Evolutionary conservation across 2,888 invertebrate genomes (phyloP), one percentile per base, ranked within the genome.

Genomic region (Plusia festucae): DNA sequence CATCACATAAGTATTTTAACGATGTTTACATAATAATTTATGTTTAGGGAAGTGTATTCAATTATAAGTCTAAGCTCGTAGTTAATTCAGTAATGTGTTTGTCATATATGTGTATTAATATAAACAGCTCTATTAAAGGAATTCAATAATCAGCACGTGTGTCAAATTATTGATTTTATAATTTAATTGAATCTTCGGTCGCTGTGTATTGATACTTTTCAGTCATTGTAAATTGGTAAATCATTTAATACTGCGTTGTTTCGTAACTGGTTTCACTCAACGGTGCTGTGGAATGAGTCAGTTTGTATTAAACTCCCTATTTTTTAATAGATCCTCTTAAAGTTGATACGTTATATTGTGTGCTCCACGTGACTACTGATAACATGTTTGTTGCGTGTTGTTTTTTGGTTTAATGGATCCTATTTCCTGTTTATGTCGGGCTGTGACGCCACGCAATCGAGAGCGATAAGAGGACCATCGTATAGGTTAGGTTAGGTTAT

Each of bases 51-150:
- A 1, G 18, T 18, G 18, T 20, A 18, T 54, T 20, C 32, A 30
- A 22, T 11, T 32, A 55, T 30, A 56, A 13, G 15, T 9, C 20
- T 46, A 70, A 53, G 53, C 58, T 70, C 58, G 44, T 60, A 57
- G n/a, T 20, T 51, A 60, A 59, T 30, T 57, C 32, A 61, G 24
- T 52, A 32, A 60, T 16, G 32, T 71, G 53, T 61, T 64, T 71
- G 61, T 67, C 68, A 20, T 68, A 34, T 63, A 62, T 65, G 52
- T 62, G 22, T 56, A 55, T 22, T 59, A 30, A 22, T 58, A 63
- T 18, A 40, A 55, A 44, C 30, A 46, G 1, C n/a, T 27, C 53
- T 70, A 70, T 56, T 70, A 73, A 73, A 73, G 53, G 59, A 70
- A 51, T 15, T n/a, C 52, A 60, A 53, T 56, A 18, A 22, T 9